Evolutionary conservation across 2,797 vertebrate genomes (phyloP).

Genomic region (Tokudaia muenninki): DNA sequence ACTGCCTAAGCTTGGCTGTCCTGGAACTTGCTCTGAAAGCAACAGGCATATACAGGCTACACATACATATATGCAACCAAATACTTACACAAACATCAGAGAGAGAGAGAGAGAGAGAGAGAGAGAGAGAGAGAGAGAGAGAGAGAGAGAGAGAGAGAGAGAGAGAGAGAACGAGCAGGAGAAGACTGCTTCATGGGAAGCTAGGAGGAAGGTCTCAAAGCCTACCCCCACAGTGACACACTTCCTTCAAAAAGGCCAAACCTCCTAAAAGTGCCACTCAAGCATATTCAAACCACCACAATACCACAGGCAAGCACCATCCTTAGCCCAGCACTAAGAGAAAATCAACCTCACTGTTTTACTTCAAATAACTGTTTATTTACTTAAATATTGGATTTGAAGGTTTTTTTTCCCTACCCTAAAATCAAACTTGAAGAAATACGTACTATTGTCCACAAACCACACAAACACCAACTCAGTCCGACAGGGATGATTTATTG

Average conservation of each 20-base stretch:
- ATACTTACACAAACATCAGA: not conserved
- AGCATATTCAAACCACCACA: not conserved
- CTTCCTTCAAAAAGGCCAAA: not conserved
- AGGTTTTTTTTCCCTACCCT: not conserved
- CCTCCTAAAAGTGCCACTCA: not conserved
- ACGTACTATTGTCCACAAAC: not conserved
- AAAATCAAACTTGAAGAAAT: constrained; percentile 46
- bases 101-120: not conserved
- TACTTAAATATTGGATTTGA: not conserved
- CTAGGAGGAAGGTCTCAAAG: not conserved
- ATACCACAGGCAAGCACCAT: not conserved
- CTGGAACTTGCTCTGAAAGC: not conserved
- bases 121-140: too few species aligned
- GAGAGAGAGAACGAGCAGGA: too few species aligned
- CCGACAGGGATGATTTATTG: not conserved
- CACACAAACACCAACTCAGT: not conserved
- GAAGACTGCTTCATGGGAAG: not conserved
- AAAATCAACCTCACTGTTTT: not conserved
- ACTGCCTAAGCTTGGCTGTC: not conserved
- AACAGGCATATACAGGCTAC: not conserved
- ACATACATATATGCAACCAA: not conserved
- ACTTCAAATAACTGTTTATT: constrained; percentile 26
- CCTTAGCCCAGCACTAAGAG: accelerated
- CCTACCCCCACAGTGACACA: not conserved
- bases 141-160: too few species aligned